Percentiles rank a stretch among this genome's conserved stretches.
These are phyloP conservation scores for Chrysolina oricalcia DNA, from an alignment of 2,888 invertebrate species.

Conservation along the genomic window DNA sequence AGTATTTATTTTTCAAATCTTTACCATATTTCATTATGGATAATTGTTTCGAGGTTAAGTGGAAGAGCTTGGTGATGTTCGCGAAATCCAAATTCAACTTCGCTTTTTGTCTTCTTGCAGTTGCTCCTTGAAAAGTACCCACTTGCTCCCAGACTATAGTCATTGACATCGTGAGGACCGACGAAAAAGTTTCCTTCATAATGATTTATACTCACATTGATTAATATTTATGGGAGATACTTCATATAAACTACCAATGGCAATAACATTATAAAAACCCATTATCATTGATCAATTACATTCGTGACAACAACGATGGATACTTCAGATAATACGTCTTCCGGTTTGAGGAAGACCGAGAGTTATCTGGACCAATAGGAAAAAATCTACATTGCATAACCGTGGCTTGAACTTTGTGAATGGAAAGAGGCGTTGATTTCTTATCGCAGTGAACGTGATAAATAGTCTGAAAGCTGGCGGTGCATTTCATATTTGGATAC, in stretches of 20 bases:
- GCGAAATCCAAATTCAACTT: too few relatives aligned
- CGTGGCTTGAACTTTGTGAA: neutral
- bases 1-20: too few relatives aligned
- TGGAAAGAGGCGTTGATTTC: neutral
- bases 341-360: neutral
- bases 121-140: too few relatives aligned
- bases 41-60: too few relatives aligned
- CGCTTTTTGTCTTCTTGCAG: too few relatives aligned
- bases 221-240: neutral
- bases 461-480: neutral
- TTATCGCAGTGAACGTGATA: neutral
- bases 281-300: neutral
- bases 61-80: too few relatives aligned
- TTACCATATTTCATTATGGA: too few relatives aligned
- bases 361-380: neutral
- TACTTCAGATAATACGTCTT: neutral
- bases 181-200: neutral
- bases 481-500: neutral
- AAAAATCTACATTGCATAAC: neutral
- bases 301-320: neutral
- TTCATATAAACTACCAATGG: neutral
- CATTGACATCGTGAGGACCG: neutral
- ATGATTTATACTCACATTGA: neutral
- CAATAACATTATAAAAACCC: neutral
- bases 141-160: too few relatives aligned